A percentile compares a stretch with the other conserved stretches of the same genome.
Evolutionary conservation across 2,888 invertebrate genomes (phyloP).

Genomic region (Suillia variegata): DNA sequence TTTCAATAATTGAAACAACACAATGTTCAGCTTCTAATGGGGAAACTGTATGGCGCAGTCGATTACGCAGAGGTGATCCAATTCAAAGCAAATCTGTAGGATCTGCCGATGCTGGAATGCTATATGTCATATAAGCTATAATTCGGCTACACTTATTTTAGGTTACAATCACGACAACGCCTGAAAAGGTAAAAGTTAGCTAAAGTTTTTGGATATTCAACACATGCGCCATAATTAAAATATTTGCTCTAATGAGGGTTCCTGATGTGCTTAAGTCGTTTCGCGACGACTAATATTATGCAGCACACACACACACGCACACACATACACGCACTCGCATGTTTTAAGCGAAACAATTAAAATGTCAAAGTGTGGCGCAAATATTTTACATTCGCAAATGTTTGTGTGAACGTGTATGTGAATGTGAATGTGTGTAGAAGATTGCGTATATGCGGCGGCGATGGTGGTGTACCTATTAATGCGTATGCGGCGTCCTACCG

Average conservation of each 20-base stretch:
- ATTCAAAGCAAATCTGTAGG: too few species aligned
- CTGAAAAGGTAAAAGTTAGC: background rate
- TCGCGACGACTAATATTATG: background rate
- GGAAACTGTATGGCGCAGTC: too few species aligned
- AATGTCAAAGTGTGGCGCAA: background rate
- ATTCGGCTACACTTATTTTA: background rate
- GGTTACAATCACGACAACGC: too few species aligned
- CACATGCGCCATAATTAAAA: background rate
- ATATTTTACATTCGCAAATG: too few species aligned
- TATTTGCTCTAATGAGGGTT: background rate
- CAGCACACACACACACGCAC: background rate
- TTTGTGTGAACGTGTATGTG: too few species aligned
- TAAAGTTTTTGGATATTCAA: too few species aligned
- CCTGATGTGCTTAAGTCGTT: background rate
- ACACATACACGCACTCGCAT: background rate
- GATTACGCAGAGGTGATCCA: too few species aligned
- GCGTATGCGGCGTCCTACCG: too few species aligned
- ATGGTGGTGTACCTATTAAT: too few species aligned
- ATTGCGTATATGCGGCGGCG: background rate
- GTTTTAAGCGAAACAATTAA: background rate
- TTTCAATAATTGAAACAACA: too few species aligned
- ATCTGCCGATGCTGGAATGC: too few species aligned
- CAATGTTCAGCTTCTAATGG: too few species aligned
- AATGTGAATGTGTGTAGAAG: background rate
- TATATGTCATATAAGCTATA: background rate